phyloP scores from a whole-genome alignment of 2,888 invertebrate genomes.

The Phania funesta region DNA sequence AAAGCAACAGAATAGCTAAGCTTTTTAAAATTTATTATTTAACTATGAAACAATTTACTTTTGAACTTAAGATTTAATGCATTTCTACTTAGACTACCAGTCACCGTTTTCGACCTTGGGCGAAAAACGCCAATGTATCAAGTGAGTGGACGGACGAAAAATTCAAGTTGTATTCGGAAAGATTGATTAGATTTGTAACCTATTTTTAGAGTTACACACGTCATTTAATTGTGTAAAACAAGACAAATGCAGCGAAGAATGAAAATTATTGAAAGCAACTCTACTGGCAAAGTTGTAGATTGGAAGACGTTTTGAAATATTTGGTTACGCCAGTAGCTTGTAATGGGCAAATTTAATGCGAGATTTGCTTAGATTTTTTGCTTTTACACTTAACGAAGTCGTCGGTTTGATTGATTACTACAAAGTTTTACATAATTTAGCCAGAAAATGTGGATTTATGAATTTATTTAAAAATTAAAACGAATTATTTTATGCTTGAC shows the following conservation, averaged over 20 bases:
- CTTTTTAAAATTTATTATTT: too few relatives aligned
- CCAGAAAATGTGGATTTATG: neutral
- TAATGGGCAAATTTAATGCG: constrained; percentile 41
- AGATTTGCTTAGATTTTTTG: neutral
- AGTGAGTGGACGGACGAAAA: too few relatives aligned
- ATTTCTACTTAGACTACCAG: too few relatives aligned
- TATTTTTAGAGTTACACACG: too few relatives aligned
- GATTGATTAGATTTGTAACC: too few relatives aligned
- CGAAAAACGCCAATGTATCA: too few relatives aligned
- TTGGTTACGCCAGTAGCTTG: constrained; percentile 44
- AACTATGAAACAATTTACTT: too few relatives aligned
- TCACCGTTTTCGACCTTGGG: too few relatives aligned
- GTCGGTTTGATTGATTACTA: constrained; percentile 38
- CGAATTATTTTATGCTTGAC: neutral
- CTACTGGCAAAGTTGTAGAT: neutral
- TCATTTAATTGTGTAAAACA: too few relatives aligned
- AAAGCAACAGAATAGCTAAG: too few relatives aligned
- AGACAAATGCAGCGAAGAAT: neutral
- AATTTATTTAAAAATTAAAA: neutral
- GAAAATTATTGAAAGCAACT: neutral
- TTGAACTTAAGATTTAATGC: too few relatives aligned
- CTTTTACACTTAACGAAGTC: constrained; percentile 25
- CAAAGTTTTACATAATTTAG: constrained; percentile 7
- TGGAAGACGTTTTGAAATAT: neutral
- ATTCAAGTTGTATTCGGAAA: too few relatives aligned